phyloP scores from a whole-genome alignment of 1,140 invertebrate genomes.

The Hypsibius dujardini region DNA sequence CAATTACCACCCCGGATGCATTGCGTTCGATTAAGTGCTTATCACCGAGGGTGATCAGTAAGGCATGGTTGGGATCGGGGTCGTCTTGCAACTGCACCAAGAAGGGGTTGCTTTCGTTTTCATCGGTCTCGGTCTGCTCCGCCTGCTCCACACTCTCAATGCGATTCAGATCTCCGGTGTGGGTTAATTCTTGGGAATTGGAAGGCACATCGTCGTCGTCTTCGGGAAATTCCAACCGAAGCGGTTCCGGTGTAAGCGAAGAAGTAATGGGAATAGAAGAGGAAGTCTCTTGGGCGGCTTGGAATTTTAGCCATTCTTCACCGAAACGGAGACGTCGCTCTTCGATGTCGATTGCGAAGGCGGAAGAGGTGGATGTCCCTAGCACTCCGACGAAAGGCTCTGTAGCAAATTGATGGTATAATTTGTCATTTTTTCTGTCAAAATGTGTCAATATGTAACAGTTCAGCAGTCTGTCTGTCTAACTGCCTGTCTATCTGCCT shows the following conservation, averaged over 20 bases:
- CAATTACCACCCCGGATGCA: background rate
- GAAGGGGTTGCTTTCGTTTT: conserved; percentile 3
- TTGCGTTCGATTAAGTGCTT: conserved; percentile 13
- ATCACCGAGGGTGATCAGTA: background rate
- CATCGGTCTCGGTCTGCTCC: conserved; percentile 1
- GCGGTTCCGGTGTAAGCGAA: background rate
- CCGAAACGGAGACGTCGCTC: background rate
- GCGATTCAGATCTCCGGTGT: background rate
- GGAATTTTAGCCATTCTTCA: conserved; percentile 13
- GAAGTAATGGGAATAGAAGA: background rate
- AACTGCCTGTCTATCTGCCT: too few species aligned
- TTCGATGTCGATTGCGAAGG: conserved; percentile 6
- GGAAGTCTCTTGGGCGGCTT: background rate
- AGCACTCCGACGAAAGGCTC: background rate
- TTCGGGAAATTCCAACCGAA: background rate
- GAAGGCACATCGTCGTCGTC: background rate
- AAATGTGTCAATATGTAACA: too few species aligned
- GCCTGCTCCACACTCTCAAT: background rate
- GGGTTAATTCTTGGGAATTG: background rate
- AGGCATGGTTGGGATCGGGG: background rate
- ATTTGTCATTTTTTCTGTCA: background rate
- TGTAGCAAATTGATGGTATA: background rate
- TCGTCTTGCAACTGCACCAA: background rate
- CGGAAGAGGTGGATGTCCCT: background rate
- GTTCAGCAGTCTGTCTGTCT: too few species aligned